Evolutionary conservation across 1,140 invertebrate species (phyloP), one percentile per base, ranked within the genome.

Genomic region (Coenobita brevimanus): DNA sequence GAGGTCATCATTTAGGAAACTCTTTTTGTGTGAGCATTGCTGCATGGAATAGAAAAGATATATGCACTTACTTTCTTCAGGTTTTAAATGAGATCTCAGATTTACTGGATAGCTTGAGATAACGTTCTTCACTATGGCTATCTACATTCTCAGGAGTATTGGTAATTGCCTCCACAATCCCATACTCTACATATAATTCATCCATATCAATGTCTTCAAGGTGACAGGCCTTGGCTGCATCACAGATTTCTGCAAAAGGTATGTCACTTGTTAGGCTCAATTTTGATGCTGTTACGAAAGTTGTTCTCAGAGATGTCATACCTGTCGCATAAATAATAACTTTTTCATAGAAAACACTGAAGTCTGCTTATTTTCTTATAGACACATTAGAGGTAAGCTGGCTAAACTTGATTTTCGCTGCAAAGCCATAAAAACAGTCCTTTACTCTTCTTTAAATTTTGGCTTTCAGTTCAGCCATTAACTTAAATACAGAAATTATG

Each of bases 61-160:
- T 79, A 79, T 30, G 46, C 24, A 17, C 75, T 57, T 27, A 79
- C 75, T 30, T 43, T 78, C 50, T 79, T 79, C 75, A 79, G 24
- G 33, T 54, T 76, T 79, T 57, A 24, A 79, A 57, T 54, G 27
- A 50, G 75, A 79, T 24, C 33, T 79, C 43, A 79, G 43, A 54
- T 79, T 79, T 79, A 79, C 46, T 79, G 75, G 30, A 79, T 27
- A 79, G 15, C 75, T 54, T 79, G n/a, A 79, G 75, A 57, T 79
- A 57, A 15, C 24, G 75, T 76, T 43, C 38, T 50, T 79, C 30
- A 79, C 75, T 54, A 50, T 79, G 75, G 75, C 24, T 54, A 50
- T 79, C 75, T 79, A 79, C 2, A 41, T 30, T 79, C 75, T 79
- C 75, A 54, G 15, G 50, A 79, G 27, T 50, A 27, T 57, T 57